Conservation (phyloP, 2,888 invertebrate species). For the Tenodera sinensis region DNA sequence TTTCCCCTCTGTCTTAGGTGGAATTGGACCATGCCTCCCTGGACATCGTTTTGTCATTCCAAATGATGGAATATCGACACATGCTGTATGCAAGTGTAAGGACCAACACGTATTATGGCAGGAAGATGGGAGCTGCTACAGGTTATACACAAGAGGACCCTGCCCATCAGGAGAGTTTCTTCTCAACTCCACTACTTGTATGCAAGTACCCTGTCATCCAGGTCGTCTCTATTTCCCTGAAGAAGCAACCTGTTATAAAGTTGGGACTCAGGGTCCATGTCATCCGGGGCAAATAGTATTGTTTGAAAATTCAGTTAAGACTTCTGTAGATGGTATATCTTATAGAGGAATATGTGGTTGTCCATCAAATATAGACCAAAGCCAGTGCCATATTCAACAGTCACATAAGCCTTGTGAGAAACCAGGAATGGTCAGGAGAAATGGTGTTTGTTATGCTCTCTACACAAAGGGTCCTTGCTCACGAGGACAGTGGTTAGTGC, state of each 20-base stretch:
- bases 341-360: constrained; percentile 75
- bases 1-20: constrained; percentile 50
- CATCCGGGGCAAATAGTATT: constrained; percentile 67
- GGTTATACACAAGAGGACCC: constrained; percentile 75
- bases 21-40: constrained; percentile 68
- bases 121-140: constrained; percentile 66
- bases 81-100: constrained; percentile 67
- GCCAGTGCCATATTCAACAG: constrained; percentile 21
- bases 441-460: constrained; percentile 69
- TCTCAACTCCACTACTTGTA: constrained; percentile 63
- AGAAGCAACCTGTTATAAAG: constrained; percentile 70
- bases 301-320: constrained; percentile 74
- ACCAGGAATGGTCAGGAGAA: constrained; percentile 61
- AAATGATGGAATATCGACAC: constrained; percentile 30
- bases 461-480: constrained; percentile 76
- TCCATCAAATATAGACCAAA: constrained; percentile 10
- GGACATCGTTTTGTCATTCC: constrained; percentile 68
- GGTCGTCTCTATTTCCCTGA: constrained; percentile 73
- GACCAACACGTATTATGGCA: constrained; percentile 60
- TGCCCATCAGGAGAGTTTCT: constrained; percentile 59
- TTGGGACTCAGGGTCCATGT: constrained; percentile 76
- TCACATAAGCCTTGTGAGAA: constrained; percentile 52
- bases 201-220: constrained; percentile 66
- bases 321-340: constrained; percentile 75
- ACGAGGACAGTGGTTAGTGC: constrained; percentile 66